Evolutionary conservation across 2,797 vertebrate species (phyloP), one percentile per base, ranked within the genome.

Genomic region (Sciaenops ocellatus): DNA sequence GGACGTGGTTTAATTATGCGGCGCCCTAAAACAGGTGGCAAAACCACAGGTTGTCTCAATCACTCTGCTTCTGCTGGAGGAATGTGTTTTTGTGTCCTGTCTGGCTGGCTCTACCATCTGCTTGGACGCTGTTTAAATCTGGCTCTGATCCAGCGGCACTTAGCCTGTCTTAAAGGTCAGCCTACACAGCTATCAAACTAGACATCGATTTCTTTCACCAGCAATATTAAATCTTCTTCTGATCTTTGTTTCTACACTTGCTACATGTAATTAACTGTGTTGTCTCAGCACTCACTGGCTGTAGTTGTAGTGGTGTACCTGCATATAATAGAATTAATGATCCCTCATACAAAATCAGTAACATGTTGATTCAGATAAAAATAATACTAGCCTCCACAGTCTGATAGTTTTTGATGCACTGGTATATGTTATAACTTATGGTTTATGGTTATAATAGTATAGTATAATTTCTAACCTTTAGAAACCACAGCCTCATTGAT

Each of bases 21-120:
- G 88, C 20, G 78, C 62, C 70, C 76, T 67, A 67, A 90, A 91
- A 90, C 94, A 95, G 94, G 95, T 95, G 93, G 94, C 89, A 46
- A 63, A 91, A 86, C 90, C 80, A 75, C 87, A 90, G 92, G 95
- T 89, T 77, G 89, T 83, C 89, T 84, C 80, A 38, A 70, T 88
- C 74, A 69, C 85, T 87, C 60, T 79, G 74, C 80, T 79, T 84
- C 89, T 87, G 83, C 78, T 81, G 79, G 76, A 90, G 69, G 77
- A 90, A 85, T 76, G 71, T 85, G 74, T 84, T 86, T 84, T 75
- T 69, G 88, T 79, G 83, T 87, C 79, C 77, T 85, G 88, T 88
- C 84, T 92, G 86, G 79, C 81, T 78, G 72, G 48, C 73, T 75
- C 86, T 13, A 69, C 93, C 93, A 94, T 94, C 93, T 93, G 93